A percentile compares a stretch with the other conserved stretches of the same genome.
phyloP scores from a whole-genome alignment of 1,140 invertebrate genomes.

The Drosophila novamexicana region DNA sequence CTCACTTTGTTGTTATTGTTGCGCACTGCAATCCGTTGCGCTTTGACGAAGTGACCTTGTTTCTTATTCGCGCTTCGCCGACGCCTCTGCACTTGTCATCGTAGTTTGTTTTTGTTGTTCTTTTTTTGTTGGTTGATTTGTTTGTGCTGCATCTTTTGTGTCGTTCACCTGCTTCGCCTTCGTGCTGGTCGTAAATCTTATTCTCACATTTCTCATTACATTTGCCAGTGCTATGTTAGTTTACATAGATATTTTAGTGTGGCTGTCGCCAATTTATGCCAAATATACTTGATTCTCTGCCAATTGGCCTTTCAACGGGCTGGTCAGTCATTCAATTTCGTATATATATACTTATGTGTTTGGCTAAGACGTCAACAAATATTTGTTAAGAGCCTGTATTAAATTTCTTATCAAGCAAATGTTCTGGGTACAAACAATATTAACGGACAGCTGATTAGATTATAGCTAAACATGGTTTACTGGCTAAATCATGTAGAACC shows the following conservation, averaged over 20 bases:
- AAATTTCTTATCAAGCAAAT: conserved; percentile 18
- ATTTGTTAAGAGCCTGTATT: conserved; percentile 7
- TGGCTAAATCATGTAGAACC: conserved; percentile 4
- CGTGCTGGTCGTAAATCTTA: neutral
- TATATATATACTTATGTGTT: conserved; percentile 23
- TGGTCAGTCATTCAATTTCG: conserved; percentile 18
- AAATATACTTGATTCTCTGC: conserved; percentile 39
- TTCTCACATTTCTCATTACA: neutral
- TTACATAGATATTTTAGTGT: conserved; percentile 4
- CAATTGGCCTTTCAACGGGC: conserved; percentile 60
- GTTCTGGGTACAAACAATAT: conserved; percentile 7
- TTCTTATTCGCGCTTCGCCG: conserved; percentile 57
- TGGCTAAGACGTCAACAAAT: conserved; percentile 7
- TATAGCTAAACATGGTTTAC: conserved; percentile 18
- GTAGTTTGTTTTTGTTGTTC: conserved; percentile 11
- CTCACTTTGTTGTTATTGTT: conserved; percentile 8
- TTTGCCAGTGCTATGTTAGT: neutral
- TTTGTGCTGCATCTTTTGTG: conserved; percentile 25
- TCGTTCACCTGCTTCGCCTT: conserved; percentile 28
- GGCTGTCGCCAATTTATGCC: neutral
- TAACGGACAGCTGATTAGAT: conserved; percentile 26
- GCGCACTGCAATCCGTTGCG: conserved; percentile 40
- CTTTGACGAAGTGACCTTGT: conserved; percentile 73
- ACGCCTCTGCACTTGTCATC: conserved; percentile 41
- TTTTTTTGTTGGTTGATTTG: conserved; percentile 16